Percentiles rank a stretch among this genome's conserved stretches.
phyloP scores from a whole-genome alignment of 2,888 invertebrate genomes.

The Polymixis flavicincta region DNA sequence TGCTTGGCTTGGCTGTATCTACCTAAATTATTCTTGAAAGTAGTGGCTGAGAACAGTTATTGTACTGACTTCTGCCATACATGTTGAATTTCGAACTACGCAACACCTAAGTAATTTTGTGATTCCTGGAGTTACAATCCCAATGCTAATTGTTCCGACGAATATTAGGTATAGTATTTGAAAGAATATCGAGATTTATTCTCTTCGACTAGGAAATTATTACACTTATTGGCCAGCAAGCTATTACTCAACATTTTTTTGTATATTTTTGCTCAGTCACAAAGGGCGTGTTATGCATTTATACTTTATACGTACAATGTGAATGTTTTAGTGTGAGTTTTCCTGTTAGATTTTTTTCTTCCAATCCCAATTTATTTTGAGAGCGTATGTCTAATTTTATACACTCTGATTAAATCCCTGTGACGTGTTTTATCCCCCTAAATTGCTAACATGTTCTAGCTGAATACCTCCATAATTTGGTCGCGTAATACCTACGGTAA shows the following conservation, averaged over 20 bases:
- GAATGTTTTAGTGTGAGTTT: constrained; percentile 58
- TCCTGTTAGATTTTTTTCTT: constrained; percentile 25
- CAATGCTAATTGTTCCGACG: constrained; percentile 88
- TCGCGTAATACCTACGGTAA: constrained; percentile 74
- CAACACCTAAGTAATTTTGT: constrained; percentile 82
- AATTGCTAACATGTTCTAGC: constrained; percentile 52
- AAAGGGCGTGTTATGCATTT: constrained; percentile 48
- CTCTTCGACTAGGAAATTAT: constrained; percentile 68
- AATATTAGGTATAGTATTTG: constrained; percentile 89
- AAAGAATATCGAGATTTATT: constrained; percentile 70
- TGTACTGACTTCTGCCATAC: constrained; percentile 87
- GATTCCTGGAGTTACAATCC: constrained; percentile 84
- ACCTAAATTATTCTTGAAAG: constrained; percentile 85
- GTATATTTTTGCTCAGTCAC: constrained; percentile 47
- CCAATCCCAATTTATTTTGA: constrained; percentile 1
- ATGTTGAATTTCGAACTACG: constrained; percentile 86
- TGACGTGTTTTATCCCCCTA: constrained; percentile 39
- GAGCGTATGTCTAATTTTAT: constrained; percentile 5
- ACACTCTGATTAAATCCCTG: constrained; percentile 31
- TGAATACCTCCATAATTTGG: constrained; percentile 72
- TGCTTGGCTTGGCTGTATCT: constrained; percentile 83
- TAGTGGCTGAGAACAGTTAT: constrained; percentile 89
- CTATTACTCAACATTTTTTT: constrained; percentile 43
- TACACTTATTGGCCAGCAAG: constrained; percentile 48
- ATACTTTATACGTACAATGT: constrained; percentile 42